A percentile compares a stretch with the other conserved stretches of the same genome.
Conservation (phyloP, 2,888 invertebrate species). For the Cheilosia soror region DNA sequence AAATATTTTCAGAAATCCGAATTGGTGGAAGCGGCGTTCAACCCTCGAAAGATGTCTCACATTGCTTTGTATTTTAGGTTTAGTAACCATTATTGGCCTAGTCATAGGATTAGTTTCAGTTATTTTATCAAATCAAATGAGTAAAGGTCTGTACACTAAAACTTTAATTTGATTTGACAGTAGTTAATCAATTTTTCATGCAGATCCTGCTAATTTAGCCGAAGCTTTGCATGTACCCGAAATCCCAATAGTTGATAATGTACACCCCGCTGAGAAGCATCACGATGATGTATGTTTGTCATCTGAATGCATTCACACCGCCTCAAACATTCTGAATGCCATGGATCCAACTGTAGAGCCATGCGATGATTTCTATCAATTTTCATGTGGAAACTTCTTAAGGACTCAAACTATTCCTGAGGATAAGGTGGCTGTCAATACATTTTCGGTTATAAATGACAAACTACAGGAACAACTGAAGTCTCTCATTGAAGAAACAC, state of each 20-base stretch:
- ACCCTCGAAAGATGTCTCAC: constrained; percentile 89
- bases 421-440: constrained; percentile 85
- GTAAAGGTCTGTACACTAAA: constrained; percentile 78
- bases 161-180: not conserved
- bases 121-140: constrained; percentile 80
- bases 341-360: constrained; percentile 89
- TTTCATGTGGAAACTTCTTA: constrained; percentile 90
- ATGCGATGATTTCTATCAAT: constrained; percentile 91
- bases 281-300: constrained; percentile 87
- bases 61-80: constrained; percentile 85
- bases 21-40: constrained; percentile 92
- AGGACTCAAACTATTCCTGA: constrained; percentile 89
- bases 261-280: constrained; percentile 66
- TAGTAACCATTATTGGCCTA: constrained; percentile 86
- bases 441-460: constrained; percentile 83
- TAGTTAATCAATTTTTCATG: not conserved
- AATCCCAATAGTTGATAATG: constrained; percentile 78
- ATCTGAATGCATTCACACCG: constrained; percentile 91
- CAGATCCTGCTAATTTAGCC: constrained; percentile 72
- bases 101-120: constrained; percentile 87
- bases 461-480: constrained; percentile 83
- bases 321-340: constrained; percentile 87
- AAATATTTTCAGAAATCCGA: constrained; percentile 87
- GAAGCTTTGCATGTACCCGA: constrained; percentile 80
- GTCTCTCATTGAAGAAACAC: constrained; percentile 82